Conservation (phyloP, 2,113 vertebrate genomes). For the Poicephalus gulielmi region DNA sequence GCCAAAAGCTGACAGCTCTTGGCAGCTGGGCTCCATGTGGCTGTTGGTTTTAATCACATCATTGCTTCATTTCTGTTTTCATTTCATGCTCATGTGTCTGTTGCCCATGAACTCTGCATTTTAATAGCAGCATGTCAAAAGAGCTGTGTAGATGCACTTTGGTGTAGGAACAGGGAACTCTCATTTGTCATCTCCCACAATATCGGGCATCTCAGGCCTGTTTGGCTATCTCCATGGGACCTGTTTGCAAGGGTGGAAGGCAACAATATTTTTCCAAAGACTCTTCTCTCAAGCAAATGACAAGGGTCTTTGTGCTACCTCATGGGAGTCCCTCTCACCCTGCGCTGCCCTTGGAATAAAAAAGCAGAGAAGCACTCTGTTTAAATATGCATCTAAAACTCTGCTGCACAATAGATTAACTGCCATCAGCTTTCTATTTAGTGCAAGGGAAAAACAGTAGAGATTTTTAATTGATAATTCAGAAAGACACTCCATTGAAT, state of each 20-base stretch:
- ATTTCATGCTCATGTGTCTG: background rate
- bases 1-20: background rate
- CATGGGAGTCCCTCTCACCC: conserved; percentile 58
- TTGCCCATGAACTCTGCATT: background rate
- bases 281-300: conserved; percentile 42
- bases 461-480: conserved; percentile 71
- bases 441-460: conserved; percentile 50
- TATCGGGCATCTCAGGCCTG: background rate
- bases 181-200: conserved; percentile 32
- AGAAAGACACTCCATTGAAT: conserved; percentile 66
- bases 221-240: conserved; percentile 59
- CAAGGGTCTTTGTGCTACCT: conserved; percentile 57
- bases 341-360: conserved; percentile 28
- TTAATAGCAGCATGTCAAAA: background rate
- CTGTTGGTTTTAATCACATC: conserved; percentile 30
- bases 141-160: background rate
- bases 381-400: conserved; percentile 66
- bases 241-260: conserved; percentile 57
- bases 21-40: accelerated
- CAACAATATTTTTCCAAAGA: conserved; percentile 51
- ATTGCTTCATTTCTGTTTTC: conserved; percentile 17
- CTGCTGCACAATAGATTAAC: conserved; percentile 58
- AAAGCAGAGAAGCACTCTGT: conserved; percentile 36
- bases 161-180: background rate
- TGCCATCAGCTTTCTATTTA: conserved; percentile 51